Conservation (phyloP, 2,888 invertebrate genomes). For the Cephus pygmeus region DNA sequence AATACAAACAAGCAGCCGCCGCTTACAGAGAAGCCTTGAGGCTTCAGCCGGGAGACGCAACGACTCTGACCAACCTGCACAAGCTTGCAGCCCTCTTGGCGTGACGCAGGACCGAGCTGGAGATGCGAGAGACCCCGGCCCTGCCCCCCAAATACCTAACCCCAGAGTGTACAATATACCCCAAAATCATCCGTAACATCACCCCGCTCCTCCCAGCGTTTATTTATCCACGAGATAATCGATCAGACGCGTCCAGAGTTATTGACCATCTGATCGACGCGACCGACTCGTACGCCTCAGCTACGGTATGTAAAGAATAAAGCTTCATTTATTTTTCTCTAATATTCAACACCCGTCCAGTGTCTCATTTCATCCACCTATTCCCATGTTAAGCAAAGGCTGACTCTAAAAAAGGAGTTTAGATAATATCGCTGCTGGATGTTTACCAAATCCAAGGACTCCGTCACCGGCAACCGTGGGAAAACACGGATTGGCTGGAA, state of each 20-base stretch:
- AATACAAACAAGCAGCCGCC: conserved; percentile 86
- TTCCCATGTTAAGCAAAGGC: not conserved
- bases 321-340: conserved; percentile 61
- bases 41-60: conserved; percentile 88
- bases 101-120: conserved; percentile 59
- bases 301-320: conserved; percentile 59
- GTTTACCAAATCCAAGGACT: not conserved
- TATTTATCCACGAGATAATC: conserved; percentile 45
- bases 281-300: conserved; percentile 54
- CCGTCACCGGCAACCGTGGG: conserved; percentile 11
- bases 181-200: conserved; percentile 31
- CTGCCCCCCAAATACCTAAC: not conserved
- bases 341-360: conserved; percentile 28
- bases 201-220: conserved; percentile 50
- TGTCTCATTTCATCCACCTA: not conserved
- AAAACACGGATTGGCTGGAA: conserved; percentile 26
- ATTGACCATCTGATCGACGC: conserved; percentile 24
- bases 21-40: conserved; percentile 88
- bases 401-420: not conserved
- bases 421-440: not conserved
- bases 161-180: conserved; percentile 9
- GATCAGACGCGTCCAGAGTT: conserved; percentile 31
- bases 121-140: conserved; percentile 9
- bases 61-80: conserved; percentile 89
- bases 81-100: conserved; percentile 73